Evolutionary conservation across 2,888 invertebrate genomes (phyloP), one percentile per base, ranked within the genome.

Genomic region (Tinea semifulvella): DNA sequence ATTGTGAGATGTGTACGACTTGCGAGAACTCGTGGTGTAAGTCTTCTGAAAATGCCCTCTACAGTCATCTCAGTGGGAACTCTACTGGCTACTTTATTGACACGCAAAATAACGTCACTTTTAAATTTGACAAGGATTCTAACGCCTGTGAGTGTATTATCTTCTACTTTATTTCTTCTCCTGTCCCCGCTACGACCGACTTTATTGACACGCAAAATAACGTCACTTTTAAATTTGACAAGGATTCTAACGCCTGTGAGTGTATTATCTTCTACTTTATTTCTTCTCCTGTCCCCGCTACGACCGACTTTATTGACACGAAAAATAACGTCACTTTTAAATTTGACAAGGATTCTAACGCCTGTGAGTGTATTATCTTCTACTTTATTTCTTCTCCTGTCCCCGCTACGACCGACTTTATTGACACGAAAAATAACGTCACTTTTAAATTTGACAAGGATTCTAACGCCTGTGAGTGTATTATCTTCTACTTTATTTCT

Each of bases 11-110:
- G 4, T 83, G 82, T 49, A 65, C 76, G 1, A 68, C 67, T 0
- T 84, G 83, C 47, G 68, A 62, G 46, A 81, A 82, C 52, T 75
- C 80, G 1, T 61, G 83, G 44, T 85, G 85, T 52, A 66, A 64
- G 2, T 65, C 63, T 47, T 83, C 82, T n/a, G 76, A 82, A 53
- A 69, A 73, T 1, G 80, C 79, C 49, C 80, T 81, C 2, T 27
- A 56, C 13, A 79, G 81, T 49, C 64, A 68, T 47, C 56, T 79
- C 18, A 60, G 62, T 52, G 61, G 55, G 43, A 70, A 58, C 53
- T 77, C 77, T 52, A 63, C 61, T 0, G 64, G 68, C 16, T 44
- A 57, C 8, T 79, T 79, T 47, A 53, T 58, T 40, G 69, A 72
- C 19, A 62, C 66, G 1, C 61, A 52, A 14, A 55, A 63, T 44